Percentiles rank a stretch among this genome's conserved stretches.
phyloP scores from a whole-genome alignment of 2,113 vertebrate species.

The Macroglossus sobrinus region DNA sequence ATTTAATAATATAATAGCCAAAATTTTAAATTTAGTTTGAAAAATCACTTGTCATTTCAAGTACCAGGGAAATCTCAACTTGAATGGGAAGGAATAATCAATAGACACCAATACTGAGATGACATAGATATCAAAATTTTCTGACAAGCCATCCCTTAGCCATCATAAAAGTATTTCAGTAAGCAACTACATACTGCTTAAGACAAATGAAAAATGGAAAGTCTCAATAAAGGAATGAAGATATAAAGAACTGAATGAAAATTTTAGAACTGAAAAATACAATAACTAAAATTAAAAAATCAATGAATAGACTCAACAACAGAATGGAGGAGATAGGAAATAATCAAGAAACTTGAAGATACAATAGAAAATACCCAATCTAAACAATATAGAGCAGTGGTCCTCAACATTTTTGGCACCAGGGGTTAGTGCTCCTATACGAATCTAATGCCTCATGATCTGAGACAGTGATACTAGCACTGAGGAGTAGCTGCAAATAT shows the following conservation, averaged over 20 bases:
- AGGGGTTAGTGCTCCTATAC: too few relatives aligned
- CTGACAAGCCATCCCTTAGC: background rate
- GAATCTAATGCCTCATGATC: too few relatives aligned
- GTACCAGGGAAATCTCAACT: background rate
- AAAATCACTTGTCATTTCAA: background rate
- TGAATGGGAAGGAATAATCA: background rate
- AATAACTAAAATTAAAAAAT: background rate
- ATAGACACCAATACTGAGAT: background rate
- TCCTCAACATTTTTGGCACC: too few relatives aligned
- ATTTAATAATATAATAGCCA: background rate
- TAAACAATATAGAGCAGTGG: background rate
- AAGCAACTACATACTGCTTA: background rate
- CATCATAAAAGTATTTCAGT: background rate
- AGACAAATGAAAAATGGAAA: background rate
- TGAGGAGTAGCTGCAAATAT: too few relatives aligned
- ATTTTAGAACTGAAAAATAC: background rate
- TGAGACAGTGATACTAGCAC: too few relatives aligned
- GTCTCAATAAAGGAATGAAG: background rate
- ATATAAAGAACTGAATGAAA: background rate
- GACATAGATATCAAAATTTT: background rate
- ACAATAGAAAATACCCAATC: background rate
- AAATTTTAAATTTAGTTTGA: background rate
- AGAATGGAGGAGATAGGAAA: background rate
- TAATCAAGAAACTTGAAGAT: background rate
- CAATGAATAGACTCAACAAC: background rate